Evolutionary conservation across 2,888 invertebrate species (phyloP).

Genomic region (Polylopha cassiicola): DNA sequence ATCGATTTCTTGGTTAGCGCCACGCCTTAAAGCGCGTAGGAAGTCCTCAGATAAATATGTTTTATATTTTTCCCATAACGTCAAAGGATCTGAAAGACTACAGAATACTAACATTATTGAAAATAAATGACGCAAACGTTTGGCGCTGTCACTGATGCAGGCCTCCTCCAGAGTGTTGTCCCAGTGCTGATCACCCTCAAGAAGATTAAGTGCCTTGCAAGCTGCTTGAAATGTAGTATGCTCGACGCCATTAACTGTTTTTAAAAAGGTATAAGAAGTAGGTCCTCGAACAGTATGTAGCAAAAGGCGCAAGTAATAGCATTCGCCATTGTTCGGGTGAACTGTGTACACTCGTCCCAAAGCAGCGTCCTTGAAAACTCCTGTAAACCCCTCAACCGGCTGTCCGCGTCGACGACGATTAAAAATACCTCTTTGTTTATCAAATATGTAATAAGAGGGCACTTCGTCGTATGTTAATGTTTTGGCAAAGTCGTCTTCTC

Average conservation of each 20-base stretch:
- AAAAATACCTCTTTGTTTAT: no score
- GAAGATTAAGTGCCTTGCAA: background rate
- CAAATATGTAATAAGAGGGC: constrained; percentile 23
- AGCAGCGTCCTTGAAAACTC: constrained; percentile 27
- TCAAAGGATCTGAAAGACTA: background rate
- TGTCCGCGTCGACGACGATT: constrained; percentile 26
- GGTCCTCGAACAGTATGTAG: constrained; percentile 33
- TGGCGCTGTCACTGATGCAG: background rate
- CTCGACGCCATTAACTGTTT: no score
- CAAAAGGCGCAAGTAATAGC: constrained; percentile 29
- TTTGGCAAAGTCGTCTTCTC: constrained; percentile 26
- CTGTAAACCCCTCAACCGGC: constrained; percentile 26
- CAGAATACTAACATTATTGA: background rate
- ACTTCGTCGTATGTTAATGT: constrained; percentile 27
- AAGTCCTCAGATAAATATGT: no score
- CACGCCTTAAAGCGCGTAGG: no score
- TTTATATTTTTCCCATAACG: no score
- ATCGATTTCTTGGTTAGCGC: no score
- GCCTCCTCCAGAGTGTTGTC: no score
- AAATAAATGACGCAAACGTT: background rate
- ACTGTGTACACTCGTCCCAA: constrained; percentile 28
- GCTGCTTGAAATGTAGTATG: constrained; percentile 1
- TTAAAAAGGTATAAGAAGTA: constrained; percentile 36
- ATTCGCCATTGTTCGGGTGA: constrained; percentile 27
- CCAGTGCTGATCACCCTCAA: background rate